Base-by-base conservation (phyloP, 1,140 invertebrate genomes). In the Musca domestica region DNA sequence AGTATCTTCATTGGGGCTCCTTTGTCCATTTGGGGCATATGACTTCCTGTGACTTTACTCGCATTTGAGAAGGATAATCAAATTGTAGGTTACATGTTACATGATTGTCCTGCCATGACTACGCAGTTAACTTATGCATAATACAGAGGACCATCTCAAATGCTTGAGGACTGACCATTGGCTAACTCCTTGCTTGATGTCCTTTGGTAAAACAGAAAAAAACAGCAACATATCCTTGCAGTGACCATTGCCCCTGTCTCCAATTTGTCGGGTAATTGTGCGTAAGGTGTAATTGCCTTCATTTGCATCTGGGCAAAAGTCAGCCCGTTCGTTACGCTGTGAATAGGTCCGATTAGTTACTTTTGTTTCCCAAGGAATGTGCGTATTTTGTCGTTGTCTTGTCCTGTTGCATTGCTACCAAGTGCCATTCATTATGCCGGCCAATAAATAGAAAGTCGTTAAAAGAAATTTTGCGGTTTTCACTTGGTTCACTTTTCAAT, bases 381-480 rank as follows among this genome's bases (percentile, higher is more conserved):
- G 34, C 34, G 10, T 41, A 7, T 41, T 41, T n/a, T n/a, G n/a
- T n/a, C n/a, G n/a, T n/a, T n/a, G n/a, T 41, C 34, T 41, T 41
- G 4, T 5, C 34, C 4, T 12, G 10, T 52, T 14, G 47, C 19
- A 22, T 1, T 66, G 1, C 20, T 25, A 9, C 22, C 52, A 56
- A 23, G 4, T 27, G 4, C 12, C 25, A 78, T 75, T 72, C 70
- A 74, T 76, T 76, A 74, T 74, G 70, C 71, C 69, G 67, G 70
- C 71, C 75, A 71, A 76, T 78, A 78, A 78, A 78, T 78, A 78
- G 75, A 75, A 65, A 73, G 75, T 75, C 76, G 76, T 78, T 78
- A 78, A 74, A 71, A 72, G 58, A 22, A 64, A 68, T 71, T 72
- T 68, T 78, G 77, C 72, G 77, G 77, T 76, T 78, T 70, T 70